Base-by-base conservation (phyloP, 2,797 vertebrate genomes). In the Columba guinea region DNA sequence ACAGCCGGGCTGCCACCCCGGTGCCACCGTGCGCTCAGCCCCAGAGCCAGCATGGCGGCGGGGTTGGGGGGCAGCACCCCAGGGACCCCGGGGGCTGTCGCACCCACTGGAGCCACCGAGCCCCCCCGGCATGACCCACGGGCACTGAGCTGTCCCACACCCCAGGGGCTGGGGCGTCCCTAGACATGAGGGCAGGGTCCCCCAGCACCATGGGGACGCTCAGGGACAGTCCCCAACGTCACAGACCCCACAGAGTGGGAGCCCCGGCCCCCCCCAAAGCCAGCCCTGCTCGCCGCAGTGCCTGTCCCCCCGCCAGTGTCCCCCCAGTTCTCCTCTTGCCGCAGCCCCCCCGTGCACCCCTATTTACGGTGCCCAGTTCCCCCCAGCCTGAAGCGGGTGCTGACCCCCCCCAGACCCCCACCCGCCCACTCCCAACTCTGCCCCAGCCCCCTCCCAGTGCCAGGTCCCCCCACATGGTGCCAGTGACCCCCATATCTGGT, bases 131-230 rank as follows among this genome's bases (percentile, higher is more conserved):
- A 39, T 5, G 44, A 74, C 5, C 34, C 32, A 37, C 13, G 17
- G 7, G 55, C 44, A 68, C 35, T 28, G 37, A 63, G 49, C 19
- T 41, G 41, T 44, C 41, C 41, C 41, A 19, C 41, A 44, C 41
- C 41, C 17, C 41, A 18, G 41, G 41, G 20, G n/a, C 0, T 32
- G 24, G 15, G 48, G 19, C 2, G 5, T 27, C n/a, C 46, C 27
- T 23, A 51, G 56, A 28, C 10, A 44, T 3, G 20, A 53, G 13
- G 19, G 19, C 22, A 48, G 35, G 18, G 73, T 17, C 16, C 23
- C 15, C 13, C 30, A n/a, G 10, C 41, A 21, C 24, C 46, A 18
- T 5, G 9, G 13, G 7, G 7, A 28, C 8, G n/a, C n/a, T 75
- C 6, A 28, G 26, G 7, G 19, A 62, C 17, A 44, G 41, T 44